These are phyloP conservation scores for Sycophila sp. DNA, from an alignment of 1,140 invertebrate species.

Conservation along the genomic window DNA sequence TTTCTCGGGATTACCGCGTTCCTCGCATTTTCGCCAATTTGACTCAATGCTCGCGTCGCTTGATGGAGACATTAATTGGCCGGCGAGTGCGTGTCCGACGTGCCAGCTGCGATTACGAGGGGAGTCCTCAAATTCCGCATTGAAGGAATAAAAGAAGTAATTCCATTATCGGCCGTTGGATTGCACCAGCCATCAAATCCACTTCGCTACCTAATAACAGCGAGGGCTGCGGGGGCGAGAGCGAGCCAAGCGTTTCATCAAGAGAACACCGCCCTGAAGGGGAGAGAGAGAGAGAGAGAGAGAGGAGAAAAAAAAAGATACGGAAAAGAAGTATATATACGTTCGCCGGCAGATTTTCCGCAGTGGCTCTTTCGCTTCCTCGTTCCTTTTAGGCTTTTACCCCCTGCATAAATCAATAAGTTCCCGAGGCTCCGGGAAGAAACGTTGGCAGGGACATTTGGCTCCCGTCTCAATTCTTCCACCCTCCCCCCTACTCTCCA, in stretches of 20 bases:
- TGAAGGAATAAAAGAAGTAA: neutral
- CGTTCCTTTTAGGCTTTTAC: conserved; percentile 28
- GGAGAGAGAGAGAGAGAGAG: neutral
- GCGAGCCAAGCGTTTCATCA: neutral
- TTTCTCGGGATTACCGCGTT: too few species aligned
- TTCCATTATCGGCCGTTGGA: neutral
- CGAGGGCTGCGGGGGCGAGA: neutral
- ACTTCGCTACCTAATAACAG: neutral
- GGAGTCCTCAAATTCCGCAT: too few species aligned
- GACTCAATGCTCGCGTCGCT: too few species aligned
- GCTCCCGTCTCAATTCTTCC: conserved; percentile 36
- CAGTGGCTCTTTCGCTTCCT: neutral
- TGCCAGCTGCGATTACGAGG: too few species aligned
- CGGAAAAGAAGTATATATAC: neutral
- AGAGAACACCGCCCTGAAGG: conserved; percentile 12
- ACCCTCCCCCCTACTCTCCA: neutral
- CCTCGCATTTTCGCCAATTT: too few species aligned
- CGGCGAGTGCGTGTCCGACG: too few species aligned
- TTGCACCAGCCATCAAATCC: neutral
- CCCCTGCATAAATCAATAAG: conserved; percentile 29
- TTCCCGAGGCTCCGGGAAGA: neutral
- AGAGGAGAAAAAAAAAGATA: neutral
- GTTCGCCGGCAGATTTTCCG: conserved; percentile 3
- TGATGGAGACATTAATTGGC: too few species aligned
- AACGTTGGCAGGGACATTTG: conserved; percentile 38